A percentile compares a stretch with the other conserved stretches of the same genome.
phyloP scores from a whole-genome alignment of 2,888 invertebrate species.

The Falcaria lacertinaria region DNA sequence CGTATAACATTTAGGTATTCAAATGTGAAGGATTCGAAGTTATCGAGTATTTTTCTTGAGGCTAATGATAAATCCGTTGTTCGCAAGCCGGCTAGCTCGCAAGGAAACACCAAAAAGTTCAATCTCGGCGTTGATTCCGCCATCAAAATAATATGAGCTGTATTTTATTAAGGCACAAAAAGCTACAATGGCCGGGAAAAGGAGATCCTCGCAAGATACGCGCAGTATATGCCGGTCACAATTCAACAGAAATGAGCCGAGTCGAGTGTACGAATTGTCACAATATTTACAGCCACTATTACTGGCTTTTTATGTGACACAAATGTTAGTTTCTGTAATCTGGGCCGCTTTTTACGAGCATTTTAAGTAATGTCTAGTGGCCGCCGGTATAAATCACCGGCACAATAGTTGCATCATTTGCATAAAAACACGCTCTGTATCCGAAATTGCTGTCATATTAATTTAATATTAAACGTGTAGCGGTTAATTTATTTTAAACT shows the following conservation, averaged over 20 bases:
- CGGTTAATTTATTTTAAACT: constrained; percentile 34
- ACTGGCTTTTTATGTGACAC: constrained; percentile 47
- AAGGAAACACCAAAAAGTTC: constrained; percentile 20
- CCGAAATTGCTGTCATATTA: constrained; percentile 49
- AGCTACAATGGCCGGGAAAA: constrained; percentile 19
- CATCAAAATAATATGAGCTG: constrained; percentile 25
- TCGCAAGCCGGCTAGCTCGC: constrained; percentile 6
- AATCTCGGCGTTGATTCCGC: constrained; percentile 16
- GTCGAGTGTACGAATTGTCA: constrained; percentile 31
- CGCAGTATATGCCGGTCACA: constrained; percentile 27
- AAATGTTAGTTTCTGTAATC: constrained; percentile 49
- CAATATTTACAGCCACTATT: constrained; percentile 47
- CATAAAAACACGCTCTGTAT: constrained; percentile 44
- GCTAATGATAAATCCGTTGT: constrained; percentile 9
- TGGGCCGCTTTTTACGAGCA: constrained; percentile 51
- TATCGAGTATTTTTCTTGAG: constrained; percentile 1
- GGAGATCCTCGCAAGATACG: constrained; percentile 25
- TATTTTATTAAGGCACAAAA: constrained; percentile 26
- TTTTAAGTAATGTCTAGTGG: constrained; percentile 50
- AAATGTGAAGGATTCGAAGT: not conserved
- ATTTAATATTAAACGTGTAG: constrained; percentile 43
- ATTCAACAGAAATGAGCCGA: constrained; percentile 37
- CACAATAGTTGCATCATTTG: constrained; percentile 52
- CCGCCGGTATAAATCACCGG: constrained; percentile 42
- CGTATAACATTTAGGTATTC: not conserved